Percentiles rank a stretch among this genome's conserved stretches.
Conservation (phyloP, 37 sponge, comb jelly and placozoan genomes). For the Petrosia ficiformis region DNA sequence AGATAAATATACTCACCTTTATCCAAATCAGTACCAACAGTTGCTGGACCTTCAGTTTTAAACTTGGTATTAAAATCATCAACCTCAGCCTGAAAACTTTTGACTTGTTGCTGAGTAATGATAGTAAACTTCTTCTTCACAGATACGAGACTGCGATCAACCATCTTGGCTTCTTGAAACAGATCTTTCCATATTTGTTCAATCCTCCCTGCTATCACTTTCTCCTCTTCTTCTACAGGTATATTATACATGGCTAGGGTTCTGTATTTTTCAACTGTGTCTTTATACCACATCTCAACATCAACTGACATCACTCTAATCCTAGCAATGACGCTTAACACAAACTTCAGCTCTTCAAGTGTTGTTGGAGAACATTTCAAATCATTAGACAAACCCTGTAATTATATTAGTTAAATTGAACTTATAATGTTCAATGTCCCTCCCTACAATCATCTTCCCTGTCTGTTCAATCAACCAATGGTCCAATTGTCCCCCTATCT, state of each 20-base stretch:
- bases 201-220: slow-evolving; percentile 22
- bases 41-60: slow-evolving; percentile 82
- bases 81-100: slow-evolving; percentile 61
- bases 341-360: slow-evolving; percentile 93
- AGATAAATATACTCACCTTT: slow-evolving; percentile 56
- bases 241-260: slow-evolving; percentile 89
- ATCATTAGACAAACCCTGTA: slow-evolving; percentile 65
- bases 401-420: neutral
- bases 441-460: neutral
- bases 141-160: slow-evolving; percentile 81
- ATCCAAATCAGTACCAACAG: slow-evolving; percentile 91
- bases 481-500: no score
- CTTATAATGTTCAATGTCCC: neutral
- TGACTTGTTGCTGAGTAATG: slow-evolving; percentile 89
- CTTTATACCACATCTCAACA: slow-evolving; percentile 85
- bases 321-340: slow-evolving; percentile 88
- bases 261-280: slow-evolving; percentile 89
- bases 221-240: slow-evolving; percentile 68
- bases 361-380: slow-evolving; percentile 77
- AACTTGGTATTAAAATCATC: slow-evolving; percentile 74
- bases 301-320: slow-evolving; percentile 89
- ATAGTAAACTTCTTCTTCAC: slow-evolving; percentile 97
- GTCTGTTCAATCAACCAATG: no score
- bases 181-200: slow-evolving; percentile 74
- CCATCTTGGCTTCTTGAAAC: slow-evolving; percentile 59